phyloP scores from a whole-genome alignment of 2,888 invertebrate species.

The Caenorhabditis afra region DNA sequence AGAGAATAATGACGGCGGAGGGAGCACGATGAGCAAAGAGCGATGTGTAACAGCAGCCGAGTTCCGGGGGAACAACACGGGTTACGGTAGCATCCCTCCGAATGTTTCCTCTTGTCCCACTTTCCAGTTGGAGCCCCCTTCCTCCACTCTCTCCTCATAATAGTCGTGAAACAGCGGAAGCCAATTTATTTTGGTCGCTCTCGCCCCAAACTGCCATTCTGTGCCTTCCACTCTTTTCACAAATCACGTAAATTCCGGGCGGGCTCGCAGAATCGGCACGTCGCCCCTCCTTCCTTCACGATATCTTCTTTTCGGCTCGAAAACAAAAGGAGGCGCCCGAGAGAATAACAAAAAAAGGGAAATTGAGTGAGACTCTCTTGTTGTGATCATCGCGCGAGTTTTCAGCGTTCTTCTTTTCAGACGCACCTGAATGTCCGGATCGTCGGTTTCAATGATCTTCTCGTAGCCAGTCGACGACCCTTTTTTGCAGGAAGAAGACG shows the following conservation, averaged over 20 bases:
- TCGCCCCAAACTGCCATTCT: constrained; percentile 30
- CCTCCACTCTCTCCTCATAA: not conserved
- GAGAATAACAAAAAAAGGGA: no score
- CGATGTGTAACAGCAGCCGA: not conserved
- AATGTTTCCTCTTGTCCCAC: no score
- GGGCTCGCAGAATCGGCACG: constrained; percentile 39
- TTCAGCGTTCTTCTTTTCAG: not conserved
- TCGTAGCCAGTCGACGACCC: constrained; percentile 23
- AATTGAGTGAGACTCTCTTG: not conserved
- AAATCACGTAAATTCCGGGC: constrained; percentile 48
- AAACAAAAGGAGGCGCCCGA: constrained; percentile 9
- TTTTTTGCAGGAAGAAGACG: not conserved
- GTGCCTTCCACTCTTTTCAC: constrained; percentile 43
- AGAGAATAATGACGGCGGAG: constrained; percentile 16
- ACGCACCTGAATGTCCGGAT: constrained; percentile 59
- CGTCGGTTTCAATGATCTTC: constrained; percentile 50
- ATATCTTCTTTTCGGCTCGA: not conserved
- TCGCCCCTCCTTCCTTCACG: no score
- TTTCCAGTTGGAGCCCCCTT: constrained; percentile 22
- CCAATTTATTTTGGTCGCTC: constrained; percentile 32
- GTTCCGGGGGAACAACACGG: not conserved
- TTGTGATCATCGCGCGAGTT: constrained; percentile 15
- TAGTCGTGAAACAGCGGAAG: constrained; percentile 9
- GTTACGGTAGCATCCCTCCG: constrained; percentile 23
- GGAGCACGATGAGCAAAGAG: constrained; percentile 25